Percentiles rank a stretch among this genome's conserved stretches.
These are phyloP conservation scores for Myotis daubentonii DNA, from an alignment of 2,797 vertebrate genomes.

Conservation along the genomic window DNA sequence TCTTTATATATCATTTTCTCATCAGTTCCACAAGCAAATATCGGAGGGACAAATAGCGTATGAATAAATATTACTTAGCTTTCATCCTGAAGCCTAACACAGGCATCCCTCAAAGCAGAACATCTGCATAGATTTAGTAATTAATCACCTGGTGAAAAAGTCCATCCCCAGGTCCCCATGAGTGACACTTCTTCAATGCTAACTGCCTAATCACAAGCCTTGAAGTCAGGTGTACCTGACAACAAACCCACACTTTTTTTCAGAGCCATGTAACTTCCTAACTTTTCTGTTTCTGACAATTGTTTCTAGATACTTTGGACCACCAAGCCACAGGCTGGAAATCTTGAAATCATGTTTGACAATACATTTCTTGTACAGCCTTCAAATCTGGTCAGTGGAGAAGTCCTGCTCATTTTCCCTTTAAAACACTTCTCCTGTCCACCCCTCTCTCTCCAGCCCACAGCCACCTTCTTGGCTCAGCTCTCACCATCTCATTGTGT, in stretches of 20 bases:
- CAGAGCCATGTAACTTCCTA: background rate
- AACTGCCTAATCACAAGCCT: background rate
- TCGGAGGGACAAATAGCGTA: background rate
- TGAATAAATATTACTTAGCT: slow-evolving; percentile 18
- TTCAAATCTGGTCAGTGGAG: slow-evolving; percentile 41
- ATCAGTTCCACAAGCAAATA: slow-evolving; percentile 15
- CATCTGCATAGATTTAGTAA: background rate
- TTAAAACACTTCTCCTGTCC: background rate
- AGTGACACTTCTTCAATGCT: background rate
- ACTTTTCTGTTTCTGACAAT: slow-evolving; percentile 8
- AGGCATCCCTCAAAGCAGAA: background rate
- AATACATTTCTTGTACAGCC: background rate
- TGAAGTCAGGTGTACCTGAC: background rate
- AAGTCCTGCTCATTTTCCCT: background rate
- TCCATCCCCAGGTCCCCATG: background rate
- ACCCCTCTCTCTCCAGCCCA: background rate
- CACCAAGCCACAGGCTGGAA: background rate
- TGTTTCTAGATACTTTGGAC: slow-evolving; percentile 1
- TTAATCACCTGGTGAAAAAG: background rate
- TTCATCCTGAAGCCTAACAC: background rate
- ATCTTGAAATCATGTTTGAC: background rate
- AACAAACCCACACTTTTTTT: background rate
- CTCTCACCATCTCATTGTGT: background rate
- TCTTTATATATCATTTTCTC: background rate
- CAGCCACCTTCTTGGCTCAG: background rate